Conservation (phyloP, 2,113 vertebrate species). For the Lasiurus borealis region DNA sequence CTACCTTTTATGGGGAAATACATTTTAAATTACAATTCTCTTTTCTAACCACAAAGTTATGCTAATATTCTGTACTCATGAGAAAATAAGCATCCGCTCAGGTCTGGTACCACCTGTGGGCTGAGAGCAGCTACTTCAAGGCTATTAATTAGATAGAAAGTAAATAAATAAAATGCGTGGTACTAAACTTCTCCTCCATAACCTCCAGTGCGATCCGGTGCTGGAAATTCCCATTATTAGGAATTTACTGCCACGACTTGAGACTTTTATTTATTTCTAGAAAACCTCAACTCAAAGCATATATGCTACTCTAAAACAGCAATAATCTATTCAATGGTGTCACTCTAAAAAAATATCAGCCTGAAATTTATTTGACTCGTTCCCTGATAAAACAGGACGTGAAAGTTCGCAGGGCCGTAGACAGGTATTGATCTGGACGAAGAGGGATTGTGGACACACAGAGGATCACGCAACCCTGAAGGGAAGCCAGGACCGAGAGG, state of each 20-base stretch:
- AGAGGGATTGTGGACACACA: not conserved
- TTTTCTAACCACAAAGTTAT: not conserved
- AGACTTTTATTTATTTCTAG: not conserved
- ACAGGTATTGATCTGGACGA: not conserved
- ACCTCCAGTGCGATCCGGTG: not conserved
- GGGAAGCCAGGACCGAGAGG: slow-evolving; percentile 10
- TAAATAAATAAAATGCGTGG: not conserved
- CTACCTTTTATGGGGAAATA: too few species aligned
- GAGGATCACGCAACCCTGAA: not conserved
- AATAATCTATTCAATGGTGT: not conserved
- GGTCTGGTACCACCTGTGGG: not conserved
- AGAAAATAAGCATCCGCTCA: not conserved
- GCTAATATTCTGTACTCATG: not conserved
- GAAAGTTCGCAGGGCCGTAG: not conserved
- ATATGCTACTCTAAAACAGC: not conserved
- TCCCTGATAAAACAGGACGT: not conserved
- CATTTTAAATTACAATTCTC: too few species aligned
- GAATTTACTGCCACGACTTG: not conserved
- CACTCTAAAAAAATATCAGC: slow-evolving; percentile 26
- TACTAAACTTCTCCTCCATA: not conserved
- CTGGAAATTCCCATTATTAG: not conserved
- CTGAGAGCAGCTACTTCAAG: not conserved
- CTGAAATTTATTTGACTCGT: not conserved
- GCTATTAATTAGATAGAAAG: not conserved
- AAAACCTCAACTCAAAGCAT: slow-evolving; percentile 18